Evolutionary conservation across 2,113 vertebrate genomes (phyloP), one percentile per base, ranked within the genome.

Genomic region (Channa maculata): DNA sequence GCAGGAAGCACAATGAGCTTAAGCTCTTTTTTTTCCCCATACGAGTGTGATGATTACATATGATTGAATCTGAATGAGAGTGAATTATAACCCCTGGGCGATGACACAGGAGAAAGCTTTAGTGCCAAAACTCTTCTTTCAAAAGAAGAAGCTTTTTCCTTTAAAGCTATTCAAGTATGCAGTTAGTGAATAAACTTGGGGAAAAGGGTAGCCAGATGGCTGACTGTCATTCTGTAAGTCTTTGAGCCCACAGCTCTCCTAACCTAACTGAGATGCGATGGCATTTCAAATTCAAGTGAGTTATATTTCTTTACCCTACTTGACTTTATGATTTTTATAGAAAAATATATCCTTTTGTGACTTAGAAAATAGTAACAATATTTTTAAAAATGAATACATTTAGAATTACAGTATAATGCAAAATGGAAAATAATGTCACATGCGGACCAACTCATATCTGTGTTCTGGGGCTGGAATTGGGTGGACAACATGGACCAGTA

Each of bases 141-240:
- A 77, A 79, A 88, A 79, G 65, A 59, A 69, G 62, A 82, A 38
- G 65, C 53, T 73, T 89, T 89, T 71, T 75, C 43, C 58, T 90
- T 86, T 84, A 83, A 88, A 91, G 83, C 76, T 71, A 52, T 86
- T 85, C 81, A 86, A 82, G 83, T 75, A 65, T 85, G 73, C 74
- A 58, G 72, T 70, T 82, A 15, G 79, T 69, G 83, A 78, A 83
- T 75, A 71, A 79, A 80, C 85, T 71, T 12, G 7, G 60, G 66
- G 72, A 84, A 64, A 78, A 65, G 65, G 37, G 45, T 38, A 41
- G 65, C 37, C 90, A 90, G 86, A 89, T 86, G 86, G 83, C 80
- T 80, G 83, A 77, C 85, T 72, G 82, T 87, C 86, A 77, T 83
- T 83, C 86, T 64, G 6, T 13, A 79, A 82, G 80, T 85, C 44